Conservation (phyloP, 2,113 vertebrate genomes). For the Dipodomys spectabilis region DNA sequence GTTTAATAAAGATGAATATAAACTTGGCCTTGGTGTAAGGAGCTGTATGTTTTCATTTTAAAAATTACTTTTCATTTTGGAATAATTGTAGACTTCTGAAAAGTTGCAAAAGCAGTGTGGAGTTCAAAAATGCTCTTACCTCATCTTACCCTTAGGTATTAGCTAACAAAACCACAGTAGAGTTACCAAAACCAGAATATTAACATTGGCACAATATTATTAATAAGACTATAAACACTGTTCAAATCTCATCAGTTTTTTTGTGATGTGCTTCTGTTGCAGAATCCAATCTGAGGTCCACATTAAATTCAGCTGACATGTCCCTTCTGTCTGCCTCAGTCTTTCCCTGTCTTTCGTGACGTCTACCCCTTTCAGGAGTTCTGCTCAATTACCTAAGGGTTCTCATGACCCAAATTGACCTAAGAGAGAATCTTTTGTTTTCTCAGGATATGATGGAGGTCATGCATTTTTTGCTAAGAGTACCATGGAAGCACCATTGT, state of each 20-base stretch:
- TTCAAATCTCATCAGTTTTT: neutral
- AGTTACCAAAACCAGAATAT: slow-evolving; percentile 1
- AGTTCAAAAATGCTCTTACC: neutral
- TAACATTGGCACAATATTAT: neutral
- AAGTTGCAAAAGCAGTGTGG: slow-evolving; percentile 1
- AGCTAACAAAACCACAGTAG: neutral
- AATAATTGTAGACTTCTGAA: slow-evolving; percentile 41
- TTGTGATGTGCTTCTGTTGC: neutral
- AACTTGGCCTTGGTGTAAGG: slow-evolving; percentile 26
- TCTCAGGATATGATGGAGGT: neutral
- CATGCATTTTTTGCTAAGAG: neutral
- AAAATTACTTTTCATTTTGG: slow-evolving; percentile 10
- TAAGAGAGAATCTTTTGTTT: neutral
- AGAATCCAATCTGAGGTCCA: neutral
- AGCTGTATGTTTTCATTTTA: neutral
- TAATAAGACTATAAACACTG: neutral
- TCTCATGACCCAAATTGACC: neutral
- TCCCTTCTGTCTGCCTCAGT: neutral
- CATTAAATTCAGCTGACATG: neutral
- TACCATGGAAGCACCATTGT: neutral
- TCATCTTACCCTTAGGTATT: slow-evolving; percentile 9
- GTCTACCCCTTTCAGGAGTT: neutral
- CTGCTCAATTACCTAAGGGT: neutral
- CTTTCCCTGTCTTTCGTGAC: neutral
- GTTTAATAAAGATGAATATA: neutral